Evolutionary conservation across 2,888 invertebrate species (phyloP).

Genomic region (Neocrepidodera transversa): DNA sequence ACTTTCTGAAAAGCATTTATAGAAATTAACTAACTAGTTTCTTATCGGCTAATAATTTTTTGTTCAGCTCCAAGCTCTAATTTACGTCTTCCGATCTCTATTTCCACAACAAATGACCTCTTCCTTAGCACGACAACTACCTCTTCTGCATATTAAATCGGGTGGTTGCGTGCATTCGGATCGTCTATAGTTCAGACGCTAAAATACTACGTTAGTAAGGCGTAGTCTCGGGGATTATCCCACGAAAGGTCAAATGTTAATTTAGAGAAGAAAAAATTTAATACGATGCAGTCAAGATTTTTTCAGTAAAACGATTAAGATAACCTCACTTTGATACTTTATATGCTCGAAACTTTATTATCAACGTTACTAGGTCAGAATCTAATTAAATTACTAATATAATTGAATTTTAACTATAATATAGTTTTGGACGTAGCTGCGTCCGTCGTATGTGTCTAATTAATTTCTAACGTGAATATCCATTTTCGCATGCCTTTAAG

Average conservation of each 20-base stretch:
- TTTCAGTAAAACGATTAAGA: not conserved
- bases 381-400: no score
- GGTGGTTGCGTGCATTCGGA: constrained; percentile 22
- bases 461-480: not conserved
- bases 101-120: constrained; percentile 20
- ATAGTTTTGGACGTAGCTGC: not conserved
- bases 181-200: constrained; percentile 10
- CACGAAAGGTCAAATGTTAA: no score
- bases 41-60: not conserved
- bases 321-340: no score
- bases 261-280: no score
- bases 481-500: not conserved
- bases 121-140: constrained; percentile 20
- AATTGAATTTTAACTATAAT: not conserved
- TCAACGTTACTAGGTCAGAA: not conserved
- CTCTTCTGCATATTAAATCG: constrained; percentile 28
- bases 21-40: not conserved
- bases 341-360: not conserved
- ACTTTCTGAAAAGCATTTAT: no score
- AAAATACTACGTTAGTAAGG: no score
- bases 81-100: constrained; percentile 23
- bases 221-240: no score
- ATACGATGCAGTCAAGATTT: no score
- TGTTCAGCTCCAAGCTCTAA: not conserved
- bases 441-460: not conserved